These are phyloP conservation scores for Asarcornis scutulata DNA, from an alignment of 2,113 vertebrate genomes.

Conservation along the genomic window DNA sequence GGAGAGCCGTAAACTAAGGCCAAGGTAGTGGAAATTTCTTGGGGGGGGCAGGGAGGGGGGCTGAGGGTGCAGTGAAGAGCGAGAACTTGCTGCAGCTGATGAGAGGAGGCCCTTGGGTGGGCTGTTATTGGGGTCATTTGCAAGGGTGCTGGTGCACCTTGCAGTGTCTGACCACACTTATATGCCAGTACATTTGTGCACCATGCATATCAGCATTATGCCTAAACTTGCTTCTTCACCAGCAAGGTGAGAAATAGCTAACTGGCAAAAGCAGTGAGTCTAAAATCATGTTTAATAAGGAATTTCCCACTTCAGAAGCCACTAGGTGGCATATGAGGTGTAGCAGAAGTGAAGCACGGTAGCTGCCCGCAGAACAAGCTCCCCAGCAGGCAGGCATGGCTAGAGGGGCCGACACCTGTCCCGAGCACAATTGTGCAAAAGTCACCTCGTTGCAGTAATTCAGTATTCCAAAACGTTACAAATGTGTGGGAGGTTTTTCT, in stretches of 20 bases:
- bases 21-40: background rate
- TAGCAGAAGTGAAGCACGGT: background rate
- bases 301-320: slow-evolving; percentile 60
- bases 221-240: background rate
- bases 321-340: slow-evolving; percentile 74
- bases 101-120: fast-evolving
- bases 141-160: fast-evolving
- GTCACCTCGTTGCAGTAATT: fast-evolving
- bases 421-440: fast-evolving
- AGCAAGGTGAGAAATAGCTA: fast-evolving
- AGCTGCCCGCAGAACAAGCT: background rate
- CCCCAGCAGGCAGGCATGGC: background rate
- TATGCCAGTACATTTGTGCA: background rate
- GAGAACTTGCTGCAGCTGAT: background rate
- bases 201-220: background rate
- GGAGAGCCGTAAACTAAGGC: background rate
- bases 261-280: fast-evolving
- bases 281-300: background rate
- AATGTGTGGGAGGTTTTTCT: background rate
- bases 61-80: background rate
- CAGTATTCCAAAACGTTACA: fast-evolving
- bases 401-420: fast-evolving
- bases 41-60: fast-evolving
- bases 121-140: fast-evolving
- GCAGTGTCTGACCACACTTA: background rate